phyloP scores from a whole-genome alignment of 2,888 invertebrate genomes.

The Rhogogaster chlorosoma region DNA sequence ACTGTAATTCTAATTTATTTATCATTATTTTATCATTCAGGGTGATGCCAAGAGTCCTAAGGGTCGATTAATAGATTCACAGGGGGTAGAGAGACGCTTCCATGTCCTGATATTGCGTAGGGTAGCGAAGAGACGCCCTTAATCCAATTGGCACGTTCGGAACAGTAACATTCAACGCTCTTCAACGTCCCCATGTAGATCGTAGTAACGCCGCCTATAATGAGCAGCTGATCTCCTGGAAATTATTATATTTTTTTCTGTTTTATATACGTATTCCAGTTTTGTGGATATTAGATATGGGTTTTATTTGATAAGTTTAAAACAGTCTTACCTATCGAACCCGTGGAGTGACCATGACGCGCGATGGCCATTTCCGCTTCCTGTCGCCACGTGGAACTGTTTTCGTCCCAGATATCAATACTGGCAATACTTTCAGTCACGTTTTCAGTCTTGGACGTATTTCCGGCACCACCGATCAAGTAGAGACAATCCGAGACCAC shows the following conservation, averaged over 20 bases:
- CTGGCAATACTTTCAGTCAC: constrained; percentile 81
- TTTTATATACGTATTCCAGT: background rate
- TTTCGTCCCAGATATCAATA: constrained; percentile 83
- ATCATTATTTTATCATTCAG: background rate
- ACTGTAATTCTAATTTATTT: background rate
- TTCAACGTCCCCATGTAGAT: constrained; percentile 83
- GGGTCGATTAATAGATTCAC: constrained; percentile 64
- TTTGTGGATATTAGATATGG: background rate
- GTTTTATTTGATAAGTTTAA: background rate
- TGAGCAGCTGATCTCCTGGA: constrained; percentile 79
- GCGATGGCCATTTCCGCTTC: constrained; percentile 83
- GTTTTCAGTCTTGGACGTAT: constrained; percentile 75
- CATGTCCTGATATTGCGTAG: constrained; percentile 82
- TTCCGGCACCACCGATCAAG: constrained; percentile 85
- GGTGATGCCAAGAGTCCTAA: background rate
- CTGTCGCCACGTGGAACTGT: constrained; percentile 80
- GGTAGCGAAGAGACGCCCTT: constrained; percentile 83
- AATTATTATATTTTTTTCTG: background rate
- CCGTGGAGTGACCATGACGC: constrained; percentile 84
- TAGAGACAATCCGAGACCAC: constrained; percentile 80
- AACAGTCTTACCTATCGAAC: constrained; percentile 79
- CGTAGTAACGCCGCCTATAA: constrained; percentile 85
- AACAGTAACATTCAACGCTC: constrained; percentile 85
- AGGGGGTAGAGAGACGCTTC: constrained; percentile 78
- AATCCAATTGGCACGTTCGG: constrained; percentile 81